Base-by-base conservation (phyloP, 2,113 vertebrate genomes). In the Mystacornis crossleyi region DNA sequence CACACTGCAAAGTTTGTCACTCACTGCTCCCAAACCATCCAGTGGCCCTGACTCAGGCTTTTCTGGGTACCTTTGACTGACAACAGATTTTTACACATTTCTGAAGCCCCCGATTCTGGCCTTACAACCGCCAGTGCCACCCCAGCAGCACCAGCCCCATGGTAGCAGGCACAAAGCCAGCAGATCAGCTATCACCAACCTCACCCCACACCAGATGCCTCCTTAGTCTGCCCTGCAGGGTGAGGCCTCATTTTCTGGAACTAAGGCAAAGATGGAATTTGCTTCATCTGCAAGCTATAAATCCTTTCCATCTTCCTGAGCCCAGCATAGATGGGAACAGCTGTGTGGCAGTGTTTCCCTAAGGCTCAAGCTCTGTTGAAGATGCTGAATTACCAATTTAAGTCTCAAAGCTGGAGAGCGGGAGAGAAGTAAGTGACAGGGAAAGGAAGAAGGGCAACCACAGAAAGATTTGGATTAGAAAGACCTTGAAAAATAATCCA, bases 211-310 rank as follows among this genome's bases (percentile, higher is more conserved):
- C 17, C 60, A 85, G 47, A 90, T 0, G 2, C 47, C 42, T 62
- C 65, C 85, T 74, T 14, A 12, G 4, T 24, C 55, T 53, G 26
- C 34, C 69, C 51, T 6, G 6, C 16, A 90, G 61, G 18, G 25
- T 20, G 10, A 93, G 61, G 55, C 25, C 43, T 14, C 6, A 3
- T 85, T 73, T 84, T 78, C 45, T 62, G 33, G 65, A 55, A 71
- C 38, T 45, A 87, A 10, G 6, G 26, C 74, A 81, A 94, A 33
- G 29, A 87, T 26, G 38, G 57, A 87, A 93, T 90, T 74, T 87
- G 55, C 64, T 81, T 93, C 81, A 87, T 74, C 73, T 91, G 69
- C 61, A 95, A 95, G 24, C 65, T 36, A 29, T 84, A 91, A 89
- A 91, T 81, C 55, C 64, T 81, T 81, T 47, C 50, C 43, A 84